Percentiles rank a stretch among this genome's conserved stretches.
Conservation (phyloP, 2,888 invertebrate species). For the Rhingia campestris region DNA sequence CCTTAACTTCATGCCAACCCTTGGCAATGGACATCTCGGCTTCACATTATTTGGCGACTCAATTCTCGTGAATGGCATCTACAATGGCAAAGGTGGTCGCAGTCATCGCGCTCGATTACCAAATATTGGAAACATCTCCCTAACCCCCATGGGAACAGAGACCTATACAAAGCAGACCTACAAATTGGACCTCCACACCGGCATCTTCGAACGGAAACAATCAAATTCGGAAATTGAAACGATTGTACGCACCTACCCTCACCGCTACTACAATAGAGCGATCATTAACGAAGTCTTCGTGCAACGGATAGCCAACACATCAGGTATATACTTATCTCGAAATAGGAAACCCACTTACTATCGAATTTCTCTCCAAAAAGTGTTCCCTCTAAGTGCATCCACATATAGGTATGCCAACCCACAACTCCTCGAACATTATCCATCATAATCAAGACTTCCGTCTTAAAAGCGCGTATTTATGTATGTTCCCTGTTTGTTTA, state of each 20-base stretch:
- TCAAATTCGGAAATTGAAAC: slow-evolving; percentile 74
- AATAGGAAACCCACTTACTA: slow-evolving; percentile 37
- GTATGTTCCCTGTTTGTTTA: slow-evolving; percentile 38
- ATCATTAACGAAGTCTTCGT: slow-evolving; percentile 80
- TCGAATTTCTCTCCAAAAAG: slow-evolving; percentile 24
- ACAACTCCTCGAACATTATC: slow-evolving; percentile 24
- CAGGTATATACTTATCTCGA: slow-evolving; percentile 34
- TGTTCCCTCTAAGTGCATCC: slow-evolving; percentile 18
- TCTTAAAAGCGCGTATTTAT: slow-evolving; percentile 34
- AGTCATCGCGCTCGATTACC: slow-evolving; percentile 86
- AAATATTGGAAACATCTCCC: slow-evolving; percentile 81
- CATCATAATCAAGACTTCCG: slow-evolving; percentile 64
- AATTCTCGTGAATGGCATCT: slow-evolving; percentile 85
- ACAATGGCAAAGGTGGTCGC: slow-evolving; percentile 84
- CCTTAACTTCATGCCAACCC: slow-evolving; percentile 85
- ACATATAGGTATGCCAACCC: slow-evolving; percentile 2
- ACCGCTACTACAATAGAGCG: slow-evolving; percentile 82
- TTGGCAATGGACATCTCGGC: slow-evolving; percentile 86
- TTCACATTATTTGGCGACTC: slow-evolving; percentile 85
- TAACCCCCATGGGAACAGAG: slow-evolving; percentile 23
- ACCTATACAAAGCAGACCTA: slow-evolving; percentile 77
- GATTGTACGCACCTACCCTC: slow-evolving; percentile 79
- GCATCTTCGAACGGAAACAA: slow-evolving; percentile 81
- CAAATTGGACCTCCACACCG: slow-evolving; percentile 83
- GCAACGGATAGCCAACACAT: slow-evolving; percentile 45